Base-by-base conservation (phyloP, 2,888 invertebrate genomes). In the Pomacea canaliculata region DNA sequence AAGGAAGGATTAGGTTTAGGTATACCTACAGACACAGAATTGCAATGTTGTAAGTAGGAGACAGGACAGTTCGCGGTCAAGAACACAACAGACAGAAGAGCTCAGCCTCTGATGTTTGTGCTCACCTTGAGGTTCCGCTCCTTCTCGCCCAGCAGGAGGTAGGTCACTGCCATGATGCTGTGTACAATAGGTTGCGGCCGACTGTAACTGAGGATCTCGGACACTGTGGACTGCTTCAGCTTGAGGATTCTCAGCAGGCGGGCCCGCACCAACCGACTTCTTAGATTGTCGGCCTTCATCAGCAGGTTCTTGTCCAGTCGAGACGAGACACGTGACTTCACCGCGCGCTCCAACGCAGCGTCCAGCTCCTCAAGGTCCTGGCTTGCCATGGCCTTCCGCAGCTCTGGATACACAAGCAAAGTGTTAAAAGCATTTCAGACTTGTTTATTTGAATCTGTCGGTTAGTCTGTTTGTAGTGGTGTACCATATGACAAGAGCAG, bases 141-240 rank as follows among this genome's bases (percentile, higher is more conserved):
- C 27, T 66, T 73, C 37, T 84, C 83, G 12, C 86, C 86, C 12
- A 86, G 84, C 65, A 86, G 70, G 19, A 85, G 76, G 74, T 83
- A 83, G 7, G 85, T 85, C 19, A 83, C 83, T 27, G 76, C 76
- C 84, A 86, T 83, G 71, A 85, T 83, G 13, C 65, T 69, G 69
- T 84, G 82, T 12, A 86, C 83, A 12, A 79, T 74, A 37, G 81
- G 79, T 13, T 80, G 83, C 0, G 86, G 86, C 8, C 79, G 76
- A 13, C 81, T 77, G 78, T 86, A 86, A 46, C 85, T 81, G 70
- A 81, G 83, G 49, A 86, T 82, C 80, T 86, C 86, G 1, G 86
- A 83, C 12, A 86, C 83, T 8, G 85, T 83, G 49, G 76, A 79
- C 70, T 82, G 83, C 79, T 84, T 83, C 73, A 86, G 72, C 7